Percentiles rank a stretch among this genome's conserved stretches.
phyloP scores from a whole-genome alignment of 1,140 invertebrate genomes.

The Diuraphis noxia region DNA sequence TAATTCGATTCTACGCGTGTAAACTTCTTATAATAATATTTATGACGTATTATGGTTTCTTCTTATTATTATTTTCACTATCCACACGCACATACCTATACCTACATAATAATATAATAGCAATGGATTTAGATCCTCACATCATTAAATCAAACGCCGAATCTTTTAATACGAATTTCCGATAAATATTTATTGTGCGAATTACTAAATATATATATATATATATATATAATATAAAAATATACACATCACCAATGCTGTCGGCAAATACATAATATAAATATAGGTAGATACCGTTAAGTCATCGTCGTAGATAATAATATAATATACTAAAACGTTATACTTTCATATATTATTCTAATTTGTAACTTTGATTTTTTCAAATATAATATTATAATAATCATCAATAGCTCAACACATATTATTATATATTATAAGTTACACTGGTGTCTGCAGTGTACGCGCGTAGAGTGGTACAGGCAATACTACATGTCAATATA shows the following conservation, averaged over 20 bases:
- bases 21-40: neutral
- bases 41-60: neutral
- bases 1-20: neutral
- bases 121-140: neutral
- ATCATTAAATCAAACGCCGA: neutral
- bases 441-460: neutral
- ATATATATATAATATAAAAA: too few species aligned
- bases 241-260: neutral
- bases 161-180: neutral
- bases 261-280: neutral
- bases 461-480: neutral
- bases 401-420: neutral
- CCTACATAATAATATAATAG: neutral
- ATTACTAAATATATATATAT: neutral
- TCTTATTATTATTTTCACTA: neutral
- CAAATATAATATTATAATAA: neutral
- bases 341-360: neutral
- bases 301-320: neutral
- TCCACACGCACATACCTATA: neutral
- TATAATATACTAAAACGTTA: too few species aligned
- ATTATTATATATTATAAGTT: neutral
- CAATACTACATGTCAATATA: too few species aligned
- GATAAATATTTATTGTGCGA: slow-evolving; percentile 3
- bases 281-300: too few species aligned
- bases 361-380: neutral